These are phyloP conservation scores for Alloscopus bannaensis DNA, from an alignment of 2,888 invertebrate genomes.

Conservation along the genomic window DNA sequence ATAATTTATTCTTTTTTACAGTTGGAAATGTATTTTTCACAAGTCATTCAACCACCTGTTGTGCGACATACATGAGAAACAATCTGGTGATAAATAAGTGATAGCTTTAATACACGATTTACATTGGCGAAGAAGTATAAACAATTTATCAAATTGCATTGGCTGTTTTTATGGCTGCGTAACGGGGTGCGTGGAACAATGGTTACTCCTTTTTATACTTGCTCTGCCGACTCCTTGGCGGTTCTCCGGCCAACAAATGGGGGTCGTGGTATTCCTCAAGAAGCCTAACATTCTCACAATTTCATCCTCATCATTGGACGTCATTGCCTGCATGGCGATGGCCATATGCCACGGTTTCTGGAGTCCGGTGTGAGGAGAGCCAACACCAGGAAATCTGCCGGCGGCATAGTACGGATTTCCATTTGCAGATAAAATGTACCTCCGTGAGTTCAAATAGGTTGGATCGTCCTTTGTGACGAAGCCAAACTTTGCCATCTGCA, in stretches of 20 bases:
- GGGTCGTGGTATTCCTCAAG: constrained; percentile 65
- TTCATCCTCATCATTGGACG: constrained; percentile 61
- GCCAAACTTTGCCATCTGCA: constrained; percentile 68
- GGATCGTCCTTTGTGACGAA: constrained; percentile 63
- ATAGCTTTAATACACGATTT: too few relatives aligned
- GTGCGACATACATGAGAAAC: too few relatives aligned
- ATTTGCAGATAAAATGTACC: constrained; percentile 64
- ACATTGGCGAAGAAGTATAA: too few relatives aligned
- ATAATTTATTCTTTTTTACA: too few relatives aligned
- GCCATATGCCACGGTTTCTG: constrained; percentile 70
- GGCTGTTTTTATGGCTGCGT: too few relatives aligned
- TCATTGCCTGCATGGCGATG: constrained; percentile 70
- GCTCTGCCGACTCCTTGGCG: too few relatives aligned
- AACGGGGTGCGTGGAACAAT: too few relatives aligned
- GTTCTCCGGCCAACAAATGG: constrained; percentile 52
- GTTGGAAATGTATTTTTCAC: too few relatives aligned
- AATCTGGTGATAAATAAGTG: too few relatives aligned
- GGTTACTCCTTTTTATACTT: too few relatives aligned
- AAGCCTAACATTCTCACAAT: constrained; percentile 59
- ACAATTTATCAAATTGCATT: too few relatives aligned
- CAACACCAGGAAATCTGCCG: constrained; percentile 66
- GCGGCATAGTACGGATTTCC: constrained; percentile 67
- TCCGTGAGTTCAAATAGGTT: constrained; percentile 66
- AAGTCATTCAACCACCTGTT: too few relatives aligned
- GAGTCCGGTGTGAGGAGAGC: constrained; percentile 69